Conservation (phyloP, 37 sponge, comb jelly and placozoan genomes). For the Geodia barretti region DNA sequence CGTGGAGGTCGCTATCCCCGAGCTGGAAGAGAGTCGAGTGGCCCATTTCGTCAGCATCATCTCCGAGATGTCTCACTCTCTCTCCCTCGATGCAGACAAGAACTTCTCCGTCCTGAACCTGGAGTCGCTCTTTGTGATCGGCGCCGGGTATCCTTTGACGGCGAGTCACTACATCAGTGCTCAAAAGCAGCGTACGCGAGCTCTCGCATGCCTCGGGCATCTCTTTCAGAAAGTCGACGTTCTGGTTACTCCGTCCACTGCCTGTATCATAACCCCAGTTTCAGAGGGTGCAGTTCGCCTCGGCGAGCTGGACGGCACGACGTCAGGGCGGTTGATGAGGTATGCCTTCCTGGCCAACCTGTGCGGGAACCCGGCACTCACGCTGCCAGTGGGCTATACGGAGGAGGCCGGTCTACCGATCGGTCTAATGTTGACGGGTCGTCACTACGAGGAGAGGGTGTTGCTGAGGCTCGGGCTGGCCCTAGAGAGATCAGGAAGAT, state of each 20-base stretch:
- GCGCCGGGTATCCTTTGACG: neutral
- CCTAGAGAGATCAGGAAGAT: constrained; percentile 54
- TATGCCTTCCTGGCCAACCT: constrained; percentile 73
- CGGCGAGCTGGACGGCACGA: constrained; percentile 40
- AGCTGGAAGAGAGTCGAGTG: constrained; percentile 69
- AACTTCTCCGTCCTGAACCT: constrained; percentile 62
- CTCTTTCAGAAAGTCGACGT: constrained; percentile 50
- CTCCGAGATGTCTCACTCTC: constrained; percentile 51
- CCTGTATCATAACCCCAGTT: constrained; percentile 53
- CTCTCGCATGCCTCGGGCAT: constrained; percentile 45
- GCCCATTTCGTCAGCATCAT: constrained; percentile 57
- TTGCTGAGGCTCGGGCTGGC: constrained; percentile 70
- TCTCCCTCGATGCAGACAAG: constrained; percentile 42
- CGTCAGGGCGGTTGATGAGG: constrained; percentile 29
- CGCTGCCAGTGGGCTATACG: constrained; percentile 74
- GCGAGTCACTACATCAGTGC: constrained; percentile 59
- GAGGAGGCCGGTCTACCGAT: constrained; percentile 70
- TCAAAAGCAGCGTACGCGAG: constrained; percentile 78
- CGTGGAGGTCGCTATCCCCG: constrained; percentile 73
- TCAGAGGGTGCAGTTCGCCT: constrained; percentile 17
- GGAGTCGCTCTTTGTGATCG: constrained; percentile 54
- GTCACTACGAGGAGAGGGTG: constrained; percentile 85
- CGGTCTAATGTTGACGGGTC: constrained; percentile 85
- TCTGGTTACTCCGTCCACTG: constrained; percentile 70
- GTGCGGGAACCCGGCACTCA: constrained; percentile 67